Conservation (phyloP, 2,888 invertebrate species). For the Arge pagana region DNA sequence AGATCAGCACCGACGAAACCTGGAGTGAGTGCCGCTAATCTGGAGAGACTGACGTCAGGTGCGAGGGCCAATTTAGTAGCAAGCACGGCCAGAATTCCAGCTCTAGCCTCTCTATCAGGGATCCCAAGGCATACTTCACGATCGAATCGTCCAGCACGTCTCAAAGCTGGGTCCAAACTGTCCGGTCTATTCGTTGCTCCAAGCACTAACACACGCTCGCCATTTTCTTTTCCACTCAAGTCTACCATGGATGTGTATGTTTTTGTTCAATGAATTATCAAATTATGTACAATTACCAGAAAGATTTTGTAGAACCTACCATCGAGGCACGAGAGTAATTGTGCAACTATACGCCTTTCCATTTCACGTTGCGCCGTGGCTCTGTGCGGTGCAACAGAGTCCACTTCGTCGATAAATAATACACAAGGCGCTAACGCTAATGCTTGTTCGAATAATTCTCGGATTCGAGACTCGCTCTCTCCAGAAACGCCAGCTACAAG, state of each 20-base stretch:
- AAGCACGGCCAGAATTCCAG: slow-evolving; percentile 76
- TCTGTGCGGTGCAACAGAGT: slow-evolving; percentile 91
- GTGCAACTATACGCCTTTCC: slow-evolving; percentile 94
- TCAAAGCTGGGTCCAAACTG: slow-evolving; percentile 86
- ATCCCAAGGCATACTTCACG: slow-evolving; percentile 93
- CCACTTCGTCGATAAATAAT: slow-evolving; percentile 95
- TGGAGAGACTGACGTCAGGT: slow-evolving; percentile 71
- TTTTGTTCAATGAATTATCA: no score
- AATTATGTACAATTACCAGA: slow-evolving; percentile 18
- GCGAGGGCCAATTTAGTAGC: slow-evolving; percentile 73
- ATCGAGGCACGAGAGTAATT: slow-evolving; percentile 88
- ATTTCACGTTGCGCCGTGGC: slow-evolving; percentile 92
- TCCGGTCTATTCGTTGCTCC: slow-evolving; percentile 97
- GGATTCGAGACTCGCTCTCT: slow-evolving; percentile 91
- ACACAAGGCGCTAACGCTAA: slow-evolving; percentile 76
- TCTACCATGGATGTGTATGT: no score
- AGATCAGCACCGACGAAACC: slow-evolving; percentile 97
- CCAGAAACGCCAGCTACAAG: slow-evolving; percentile 94
- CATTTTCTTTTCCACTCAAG: slow-evolving; percentile 60
- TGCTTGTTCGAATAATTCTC: slow-evolving; percentile 89
- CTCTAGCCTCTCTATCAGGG: slow-evolving; percentile 82
- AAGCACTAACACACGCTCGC: slow-evolving; percentile 77
- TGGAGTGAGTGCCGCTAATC: slow-evolving; percentile 84
- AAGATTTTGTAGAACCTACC: slow-evolving; percentile 61
- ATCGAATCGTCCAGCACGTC: slow-evolving; percentile 92